Conservation (phyloP, 2,113 vertebrate genomes). For the Phylloscopus whistleri region DNA sequence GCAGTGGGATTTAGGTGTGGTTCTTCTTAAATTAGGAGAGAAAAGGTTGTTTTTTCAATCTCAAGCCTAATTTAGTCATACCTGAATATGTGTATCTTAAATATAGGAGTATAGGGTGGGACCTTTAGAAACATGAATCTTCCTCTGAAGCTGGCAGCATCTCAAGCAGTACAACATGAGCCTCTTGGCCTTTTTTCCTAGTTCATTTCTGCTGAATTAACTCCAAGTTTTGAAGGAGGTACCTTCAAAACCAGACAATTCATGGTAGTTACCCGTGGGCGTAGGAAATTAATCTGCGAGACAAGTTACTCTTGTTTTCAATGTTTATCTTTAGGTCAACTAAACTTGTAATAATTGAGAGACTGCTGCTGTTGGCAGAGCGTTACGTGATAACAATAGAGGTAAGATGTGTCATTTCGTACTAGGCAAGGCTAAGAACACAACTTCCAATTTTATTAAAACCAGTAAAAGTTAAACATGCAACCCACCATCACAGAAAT, state of each 20-base stretch:
- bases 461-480: neutral
- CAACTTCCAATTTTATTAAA: neutral
- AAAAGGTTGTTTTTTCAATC: neutral
- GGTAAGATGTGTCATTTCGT: constrained; percentile 68
- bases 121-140: neutral
- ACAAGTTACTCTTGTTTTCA: constrained; percentile 24
- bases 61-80: neutral
- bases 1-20: neutral
- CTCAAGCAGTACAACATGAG: neutral
- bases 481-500: neutral
- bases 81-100: neutral
- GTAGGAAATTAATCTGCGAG: neutral
- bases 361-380: constrained; percentile 93
- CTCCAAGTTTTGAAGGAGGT: neutral
- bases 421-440: neutral
- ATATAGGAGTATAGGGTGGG: neutral
- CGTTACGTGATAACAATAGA: constrained; percentile 98
- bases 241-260: neutral
- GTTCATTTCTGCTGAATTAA: neutral
- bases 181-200: neutral
- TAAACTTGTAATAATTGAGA: constrained; percentile 97
- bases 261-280: neutral
- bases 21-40: neutral
- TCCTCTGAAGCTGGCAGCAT: neutral
- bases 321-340: constrained; percentile 83